These are phyloP conservation scores for Ladona fulva DNA, from an alignment of 1,140 invertebrate genomes.

Conservation along the genomic window DNA sequence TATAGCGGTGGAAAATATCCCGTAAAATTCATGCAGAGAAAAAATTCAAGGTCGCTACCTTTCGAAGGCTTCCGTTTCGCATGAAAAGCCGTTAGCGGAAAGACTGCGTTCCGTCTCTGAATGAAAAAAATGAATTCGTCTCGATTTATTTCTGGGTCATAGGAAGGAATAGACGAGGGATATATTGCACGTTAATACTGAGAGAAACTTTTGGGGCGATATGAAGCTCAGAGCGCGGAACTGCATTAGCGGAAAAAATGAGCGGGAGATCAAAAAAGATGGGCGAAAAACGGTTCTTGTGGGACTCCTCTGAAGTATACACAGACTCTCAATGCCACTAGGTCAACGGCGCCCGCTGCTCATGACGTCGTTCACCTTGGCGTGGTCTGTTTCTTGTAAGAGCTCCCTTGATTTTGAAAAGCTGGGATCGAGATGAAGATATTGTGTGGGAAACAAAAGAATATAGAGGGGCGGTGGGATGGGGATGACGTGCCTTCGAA, in stretches of 20 bases:
- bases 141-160: too few relatives aligned
- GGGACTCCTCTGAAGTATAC: background rate
- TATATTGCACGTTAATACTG: too few relatives aligned
- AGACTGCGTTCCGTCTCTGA: too few relatives aligned
- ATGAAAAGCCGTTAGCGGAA: too few relatives aligned
- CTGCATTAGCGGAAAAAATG: background rate
- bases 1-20: too few relatives aligned
- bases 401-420: slow-evolving; percentile 5
- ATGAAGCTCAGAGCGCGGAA: background rate
- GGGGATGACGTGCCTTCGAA: background rate
- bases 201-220: too few relatives aligned
- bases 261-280: background rate
- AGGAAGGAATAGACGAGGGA: too few relatives aligned
- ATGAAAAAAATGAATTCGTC: too few relatives aligned
- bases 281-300: background rate
- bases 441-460: background rate
- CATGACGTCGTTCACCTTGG: background rate
- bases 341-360: background rate
- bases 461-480: background rate
- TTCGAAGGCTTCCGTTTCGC: too few relatives aligned
- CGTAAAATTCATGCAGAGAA: too few relatives aligned
- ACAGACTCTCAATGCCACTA: background rate
- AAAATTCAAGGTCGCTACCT: too few relatives aligned
- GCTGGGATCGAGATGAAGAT: background rate
- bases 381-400: background rate